Evolutionary conservation across 2,888 invertebrate species (phyloP), one percentile per base, ranked within the genome.

Genomic region (Drosophila mimetica): DNA sequence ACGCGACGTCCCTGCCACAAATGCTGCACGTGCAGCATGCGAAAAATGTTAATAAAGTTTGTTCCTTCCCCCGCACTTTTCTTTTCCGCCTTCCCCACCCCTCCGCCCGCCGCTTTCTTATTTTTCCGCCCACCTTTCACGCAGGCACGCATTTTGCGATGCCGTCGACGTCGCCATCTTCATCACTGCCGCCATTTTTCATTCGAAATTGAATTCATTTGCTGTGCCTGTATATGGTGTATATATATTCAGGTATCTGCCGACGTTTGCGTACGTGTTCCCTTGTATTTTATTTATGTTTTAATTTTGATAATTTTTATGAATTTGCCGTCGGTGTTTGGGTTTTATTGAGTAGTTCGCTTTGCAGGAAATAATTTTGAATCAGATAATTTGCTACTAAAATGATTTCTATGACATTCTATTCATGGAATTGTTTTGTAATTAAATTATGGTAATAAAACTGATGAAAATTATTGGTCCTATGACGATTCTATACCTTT

Each of bases 1-100:
- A 11, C 42, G 25, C 41, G 41, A 4, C 32, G 66, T 60, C 37
- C 61, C 67, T 60, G 77, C 69, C 61, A 39, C 51, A 55, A 50
- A 22, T 52, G 63, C 37, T 57, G 83, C 76, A 86, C 84, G 81
- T 82, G 77, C 75, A 82, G 79, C 79, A 84, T 77, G 80, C 81
- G 86, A 79, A 80, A 83, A 83, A 86, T 84, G 77, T 84, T 84
- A 84, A 84, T 84, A 83, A 84, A 83, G 84, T 83, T 84, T 85
- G 71, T 70, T 59, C 61, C 41, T 54, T 25, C 51, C 54, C 11
- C 4, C 36, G 28, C 37, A 9, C 16, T 25, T 28, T 30, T 13
- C 14, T 34, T 25, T 54, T 42, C 22, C 34, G 4, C 28, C 16
- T 13, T 11, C 30, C 20, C 9, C 32, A 7, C 14, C 16, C 13